Evolutionary conservation across 2,888 invertebrate genomes (phyloP).

Genomic region (Danaus chrysippus): DNA sequence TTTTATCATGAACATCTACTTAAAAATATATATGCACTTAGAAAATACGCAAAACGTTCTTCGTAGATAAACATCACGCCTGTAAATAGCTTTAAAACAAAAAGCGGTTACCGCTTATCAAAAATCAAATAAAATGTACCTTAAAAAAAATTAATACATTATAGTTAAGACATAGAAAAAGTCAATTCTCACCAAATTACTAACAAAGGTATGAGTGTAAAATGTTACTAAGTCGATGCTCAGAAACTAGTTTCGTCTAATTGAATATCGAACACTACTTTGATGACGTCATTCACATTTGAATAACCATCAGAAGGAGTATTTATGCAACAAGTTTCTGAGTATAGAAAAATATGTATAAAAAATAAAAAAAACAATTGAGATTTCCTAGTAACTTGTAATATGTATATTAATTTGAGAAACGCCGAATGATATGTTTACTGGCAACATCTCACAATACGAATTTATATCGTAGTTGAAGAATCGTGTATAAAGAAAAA

Average conservation of each 20-base stretch:
- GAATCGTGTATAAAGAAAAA: slow-evolving; percentile 31
- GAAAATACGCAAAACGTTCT: slow-evolving; percentile 11
- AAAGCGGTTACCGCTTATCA: slow-evolving; percentile 12
- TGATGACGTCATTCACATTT: not conserved
- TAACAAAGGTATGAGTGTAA: slow-evolving; percentile 30
- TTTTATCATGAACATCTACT: slow-evolving; percentile 19
- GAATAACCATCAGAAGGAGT: not conserved
- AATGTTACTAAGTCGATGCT: slow-evolving; percentile 33
- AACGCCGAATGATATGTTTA: slow-evolving; percentile 77
- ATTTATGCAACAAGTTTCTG: slow-evolving; percentile 27
- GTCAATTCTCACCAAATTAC: slow-evolving; percentile 42
- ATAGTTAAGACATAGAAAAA: slow-evolving; percentile 34
- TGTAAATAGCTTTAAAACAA: slow-evolving; percentile 42
- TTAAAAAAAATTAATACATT: slow-evolving; percentile 26
- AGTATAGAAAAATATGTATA: slow-evolving; percentile 31
- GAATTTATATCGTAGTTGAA: slow-evolving; percentile 69
- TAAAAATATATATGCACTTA: slow-evolving; percentile 27
- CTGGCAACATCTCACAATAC: slow-evolving; percentile 74
- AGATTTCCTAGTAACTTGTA: slow-evolving; percentile 37
- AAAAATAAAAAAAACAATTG: slow-evolving; percentile 26
- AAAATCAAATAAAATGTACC: slow-evolving; percentile 18
- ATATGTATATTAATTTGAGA: slow-evolving; percentile 56
- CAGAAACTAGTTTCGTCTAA: slow-evolving; percentile 31
- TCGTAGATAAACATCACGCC: slow-evolving; percentile 31
- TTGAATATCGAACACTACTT: slow-evolving; percentile 13